Evolutionary conservation across 2,888 invertebrate species (phyloP), one percentile per base, ranked within the genome.

Genomic region (Craniophora ligustri): DNA sequence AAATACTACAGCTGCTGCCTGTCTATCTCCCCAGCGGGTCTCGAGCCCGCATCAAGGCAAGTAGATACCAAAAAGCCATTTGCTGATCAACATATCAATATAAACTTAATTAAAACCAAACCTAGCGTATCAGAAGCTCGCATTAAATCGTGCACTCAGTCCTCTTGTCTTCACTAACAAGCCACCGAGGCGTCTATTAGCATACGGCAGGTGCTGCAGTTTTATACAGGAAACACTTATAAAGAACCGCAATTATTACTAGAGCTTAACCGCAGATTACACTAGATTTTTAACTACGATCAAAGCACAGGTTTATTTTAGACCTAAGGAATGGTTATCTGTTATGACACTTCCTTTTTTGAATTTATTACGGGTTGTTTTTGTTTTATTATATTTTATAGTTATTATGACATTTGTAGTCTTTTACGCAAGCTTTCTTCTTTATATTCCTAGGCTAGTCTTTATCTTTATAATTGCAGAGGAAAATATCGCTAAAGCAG

Each of bases 221-320:
- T 42, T 44, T 35, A 46, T 16, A 31, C 50, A 65, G 67, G 70
- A 68, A 60, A 50, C 50, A 50, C 56, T 69, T 60, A 68, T 65
- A 53, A 68, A 14, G 11, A 14, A 32, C 36, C 8, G 40, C 66
- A 57, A 66, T 70, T 60, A 57, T n/a, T 16, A 50, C 45, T 26
- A 58, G 38, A 63, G 10, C 10, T 42, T 38, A 34, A 35, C 39
- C 34, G 34, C 30, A 35, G 34, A 48, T 26, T 47, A 23, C 42
- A 28, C 10, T 39, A 19, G 44, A 44, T 40, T 62, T n/a, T 35
- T 28, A 42, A 56, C 46, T n/a, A 18, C 28, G n/a, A 57, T 47
- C 46, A 30, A 23, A 19, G 15, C 28, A 34, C 19, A 21, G 32
- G 8, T 30, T 36, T 55, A 32, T 19, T 45, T 31, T 46, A 2